These are phyloP conservation scores for Eupithecia vulgata DNA, from an alignment of 2,888 invertebrate genomes.

Conservation along the genomic window DNA sequence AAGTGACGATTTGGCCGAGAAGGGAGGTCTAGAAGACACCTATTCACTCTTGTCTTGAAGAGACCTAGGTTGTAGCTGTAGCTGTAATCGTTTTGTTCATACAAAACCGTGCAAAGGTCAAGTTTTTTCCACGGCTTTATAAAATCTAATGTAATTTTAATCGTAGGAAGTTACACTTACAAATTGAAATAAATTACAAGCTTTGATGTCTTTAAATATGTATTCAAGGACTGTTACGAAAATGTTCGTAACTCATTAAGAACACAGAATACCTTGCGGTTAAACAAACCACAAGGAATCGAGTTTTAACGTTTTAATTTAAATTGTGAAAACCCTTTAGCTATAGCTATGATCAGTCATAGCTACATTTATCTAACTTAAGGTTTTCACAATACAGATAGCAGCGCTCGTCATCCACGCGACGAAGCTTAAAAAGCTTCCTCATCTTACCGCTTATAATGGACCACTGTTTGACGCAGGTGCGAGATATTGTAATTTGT, in stretches of 20 bases:
- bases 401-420: too few species aligned
- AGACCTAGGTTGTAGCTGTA: too few species aligned
- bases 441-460: too few species aligned
- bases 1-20: too few species aligned
- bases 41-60: too few species aligned
- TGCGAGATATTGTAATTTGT: too few species aligned
- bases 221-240: slow-evolving; percentile 27
- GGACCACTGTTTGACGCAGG: too few species aligned
- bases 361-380: too few species aligned
- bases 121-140: background rate
- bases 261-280: background rate
- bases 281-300: background rate
- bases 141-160: slow-evolving; percentile 23
- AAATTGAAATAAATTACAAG: slow-evolving; percentile 21
- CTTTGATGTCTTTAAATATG: slow-evolving; percentile 17
- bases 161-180: slow-evolving; percentile 21
- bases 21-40: background rate
- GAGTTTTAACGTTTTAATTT: slow-evolving; percentile 5
- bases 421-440: too few species aligned
- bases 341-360: too few species aligned
- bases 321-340: background rate
- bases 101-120: background rate
- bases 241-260: slow-evolving; percentile 8
- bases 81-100: background rate
- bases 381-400: too few species aligned